Conservation (phyloP, 2,888 invertebrate species). For the Philopedon plagiatum region DNA sequence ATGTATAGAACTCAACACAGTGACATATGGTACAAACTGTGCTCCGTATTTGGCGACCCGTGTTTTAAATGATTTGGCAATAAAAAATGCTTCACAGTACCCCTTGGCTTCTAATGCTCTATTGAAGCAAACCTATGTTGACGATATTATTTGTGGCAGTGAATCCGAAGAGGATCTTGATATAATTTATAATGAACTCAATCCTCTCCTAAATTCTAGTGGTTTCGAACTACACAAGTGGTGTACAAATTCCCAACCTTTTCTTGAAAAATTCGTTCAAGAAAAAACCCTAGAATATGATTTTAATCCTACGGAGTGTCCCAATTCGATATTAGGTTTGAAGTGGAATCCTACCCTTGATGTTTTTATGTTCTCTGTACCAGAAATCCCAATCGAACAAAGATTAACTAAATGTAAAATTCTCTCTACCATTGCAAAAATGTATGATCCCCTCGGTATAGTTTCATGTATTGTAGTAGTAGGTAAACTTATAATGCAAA, state of each 20-base stretch:
- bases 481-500: constrained; percentile 47
- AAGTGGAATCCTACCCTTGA: constrained; percentile 33
- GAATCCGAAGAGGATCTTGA: no score
- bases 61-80: no score
- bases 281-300: not conserved
- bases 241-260: constrained; percentile 19
- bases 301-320: constrained; percentile 25
- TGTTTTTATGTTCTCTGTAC: constrained; percentile 29
- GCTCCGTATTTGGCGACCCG: no score
- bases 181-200: no score
- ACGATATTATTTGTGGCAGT: no score
- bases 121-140: no score
- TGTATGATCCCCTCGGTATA: constrained; percentile 47
- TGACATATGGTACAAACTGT: no score
- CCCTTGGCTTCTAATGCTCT: not conserved
- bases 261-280: not conserved
- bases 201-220: no score
- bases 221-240: constrained; percentile 28
- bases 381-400: not conserved
- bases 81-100: no score
- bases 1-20: constrained; percentile 33
- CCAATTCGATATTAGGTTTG: constrained; percentile 31
- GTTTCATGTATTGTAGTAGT: constrained; percentile 37
- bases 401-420: constrained; percentile 31
- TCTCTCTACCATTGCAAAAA: constrained; percentile 26